Conservation (phyloP, 2,797 vertebrate species). For the Amblyraja radiata region DNA sequence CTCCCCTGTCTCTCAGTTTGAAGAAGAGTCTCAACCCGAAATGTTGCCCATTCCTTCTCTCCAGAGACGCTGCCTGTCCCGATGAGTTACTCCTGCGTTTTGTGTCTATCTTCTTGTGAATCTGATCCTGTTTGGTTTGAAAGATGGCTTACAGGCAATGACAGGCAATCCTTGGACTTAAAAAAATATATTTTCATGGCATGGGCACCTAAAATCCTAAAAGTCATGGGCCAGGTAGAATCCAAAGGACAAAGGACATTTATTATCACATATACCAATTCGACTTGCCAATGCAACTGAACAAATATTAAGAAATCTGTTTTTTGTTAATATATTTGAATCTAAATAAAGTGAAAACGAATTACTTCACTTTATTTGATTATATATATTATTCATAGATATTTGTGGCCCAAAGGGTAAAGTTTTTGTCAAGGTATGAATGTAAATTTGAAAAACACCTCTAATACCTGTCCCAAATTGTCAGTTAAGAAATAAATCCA, state of each 20-base stretch:
- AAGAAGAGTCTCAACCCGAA: no score
- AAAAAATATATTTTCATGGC: no score
- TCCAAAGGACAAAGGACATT: no score
- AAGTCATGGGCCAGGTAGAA: neutral
- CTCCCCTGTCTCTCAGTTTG: no score
- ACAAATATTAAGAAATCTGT: neutral
- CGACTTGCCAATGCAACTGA: neutral
- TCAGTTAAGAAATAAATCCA: neutral
- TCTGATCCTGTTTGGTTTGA: neutral
- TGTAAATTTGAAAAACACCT: neutral
- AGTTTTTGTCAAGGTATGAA: neutral
- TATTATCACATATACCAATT: no score
- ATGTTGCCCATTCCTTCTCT: no score
- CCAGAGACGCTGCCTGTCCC: no score
- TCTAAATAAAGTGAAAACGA: neutral
- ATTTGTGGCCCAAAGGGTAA: neutral
- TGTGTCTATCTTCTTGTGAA: neutral
- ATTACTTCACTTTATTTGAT: neutral
- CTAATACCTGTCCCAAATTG: neutral
- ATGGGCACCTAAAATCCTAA: neutral
- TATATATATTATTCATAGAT: no score
- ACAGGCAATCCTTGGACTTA: neutral
- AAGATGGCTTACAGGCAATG: no score
- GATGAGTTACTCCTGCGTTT: no score
- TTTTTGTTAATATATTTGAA: neutral